Evolutionary conservation across 2,797 vertebrate species (phyloP).

Genomic region (Phalanger gymnotis): DNA sequence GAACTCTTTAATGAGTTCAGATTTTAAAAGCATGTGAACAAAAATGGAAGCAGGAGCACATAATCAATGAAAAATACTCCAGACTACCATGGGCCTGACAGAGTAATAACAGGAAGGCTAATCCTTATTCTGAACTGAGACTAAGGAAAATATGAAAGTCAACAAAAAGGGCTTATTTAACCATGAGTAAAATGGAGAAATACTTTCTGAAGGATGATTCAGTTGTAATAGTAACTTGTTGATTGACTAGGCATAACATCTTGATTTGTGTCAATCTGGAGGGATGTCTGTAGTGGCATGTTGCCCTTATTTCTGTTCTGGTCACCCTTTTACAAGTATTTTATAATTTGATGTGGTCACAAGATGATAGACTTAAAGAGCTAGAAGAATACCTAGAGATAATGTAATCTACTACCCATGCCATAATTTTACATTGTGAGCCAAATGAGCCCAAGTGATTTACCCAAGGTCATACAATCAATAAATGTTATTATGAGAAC

Average conservation of each 20-base stretch:
- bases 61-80: not conserved
- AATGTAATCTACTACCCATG: not conserved
- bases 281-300: not conserved
- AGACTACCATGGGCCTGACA: not conserved
- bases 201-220: not conserved
- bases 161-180: not conserved
- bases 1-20: not conserved
- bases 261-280: not conserved
- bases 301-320: not conserved
- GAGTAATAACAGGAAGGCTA: not conserved
- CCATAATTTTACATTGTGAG: not conserved
- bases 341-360: not conserved
- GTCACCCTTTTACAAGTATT: not conserved
- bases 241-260: not conserved
- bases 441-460: not conserved
- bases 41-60: not conserved
- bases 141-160: not conserved
- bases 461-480: not conserved
- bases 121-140: not conserved
- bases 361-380: not conserved
- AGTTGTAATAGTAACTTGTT: not conserved
- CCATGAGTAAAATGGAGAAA: not conserved
- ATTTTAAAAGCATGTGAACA: not conserved
- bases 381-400: not conserved
- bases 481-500: not conserved